These are phyloP conservation scores for Radopholus similis DNA, from an alignment of 1,140 invertebrate species.

Conservation along the genomic window DNA sequence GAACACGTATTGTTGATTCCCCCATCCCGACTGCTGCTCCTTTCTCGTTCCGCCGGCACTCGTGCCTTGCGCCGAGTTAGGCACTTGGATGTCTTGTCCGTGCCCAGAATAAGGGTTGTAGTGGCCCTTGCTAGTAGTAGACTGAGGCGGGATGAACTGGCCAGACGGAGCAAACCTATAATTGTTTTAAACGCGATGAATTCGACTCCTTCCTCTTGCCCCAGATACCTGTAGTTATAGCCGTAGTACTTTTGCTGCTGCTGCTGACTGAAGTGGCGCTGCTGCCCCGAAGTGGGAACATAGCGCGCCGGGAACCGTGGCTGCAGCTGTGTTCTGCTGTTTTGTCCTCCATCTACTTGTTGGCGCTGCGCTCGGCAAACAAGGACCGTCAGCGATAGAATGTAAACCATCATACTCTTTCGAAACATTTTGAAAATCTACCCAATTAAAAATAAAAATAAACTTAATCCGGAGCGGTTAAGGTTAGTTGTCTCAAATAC, in stretches of 20 bases:
- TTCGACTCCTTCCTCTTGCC: background rate
- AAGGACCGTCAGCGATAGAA: background rate
- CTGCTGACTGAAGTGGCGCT: background rate
- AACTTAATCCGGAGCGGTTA: no score
- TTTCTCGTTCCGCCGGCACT: no score
- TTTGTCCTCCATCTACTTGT: slow-evolving; percentile 6
- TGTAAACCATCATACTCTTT: background rate
- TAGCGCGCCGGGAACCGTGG: background rate
- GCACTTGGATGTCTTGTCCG: no score
- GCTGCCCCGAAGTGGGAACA: background rate
- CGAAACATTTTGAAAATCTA: background rate
- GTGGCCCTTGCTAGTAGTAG: background rate
- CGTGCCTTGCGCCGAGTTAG: no score
- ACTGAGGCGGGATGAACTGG: no score
- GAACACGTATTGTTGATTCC: background rate
- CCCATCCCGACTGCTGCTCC: background rate
- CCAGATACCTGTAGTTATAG: background rate
- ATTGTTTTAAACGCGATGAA: no score
- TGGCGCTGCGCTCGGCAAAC: background rate
- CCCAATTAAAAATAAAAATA: background rate
- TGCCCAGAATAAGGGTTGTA: no score
- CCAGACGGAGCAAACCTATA: no score
- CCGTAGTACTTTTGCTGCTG: slow-evolving; percentile 4
- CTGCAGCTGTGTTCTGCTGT: slow-evolving; percentile 7
- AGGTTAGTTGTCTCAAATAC: no score